A percentile compares a stretch with the other conserved stretches of the same genome.
Evolutionary conservation across 2,797 vertebrate genomes (phyloP).

Genomic region (Sparidentex hasta): DNA sequence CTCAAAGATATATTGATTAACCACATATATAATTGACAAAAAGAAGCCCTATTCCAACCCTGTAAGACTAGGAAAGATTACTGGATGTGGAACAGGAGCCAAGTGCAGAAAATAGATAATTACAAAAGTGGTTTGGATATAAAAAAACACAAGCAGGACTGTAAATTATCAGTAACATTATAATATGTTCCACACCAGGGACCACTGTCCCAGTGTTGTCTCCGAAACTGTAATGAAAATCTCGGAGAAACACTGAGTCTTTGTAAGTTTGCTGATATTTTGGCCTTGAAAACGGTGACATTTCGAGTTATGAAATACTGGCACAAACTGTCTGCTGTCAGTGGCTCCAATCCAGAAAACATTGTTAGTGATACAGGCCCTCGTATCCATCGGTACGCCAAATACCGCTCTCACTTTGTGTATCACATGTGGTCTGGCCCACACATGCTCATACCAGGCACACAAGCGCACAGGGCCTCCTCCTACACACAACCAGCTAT

Average conservation of each 20-base stretch:
- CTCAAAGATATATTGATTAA: too few relatives aligned
- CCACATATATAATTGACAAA: too few relatives aligned
- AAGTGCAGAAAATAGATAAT: background rate
- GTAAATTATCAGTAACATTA: slow-evolving; percentile 1
- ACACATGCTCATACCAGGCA: slow-evolving; percentile 71
- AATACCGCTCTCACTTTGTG: slow-evolving; percentile 71
- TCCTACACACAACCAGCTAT: slow-evolving; percentile 66
- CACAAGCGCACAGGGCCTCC: slow-evolving; percentile 64
- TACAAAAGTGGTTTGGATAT: background rate
- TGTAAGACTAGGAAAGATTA: background rate
- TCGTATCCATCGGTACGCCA: slow-evolving; percentile 58
- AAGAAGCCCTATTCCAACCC: background rate
- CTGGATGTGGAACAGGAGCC: background rate
- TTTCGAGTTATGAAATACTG: slow-evolving; percentile 74
- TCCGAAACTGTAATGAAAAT: slow-evolving; percentile 14
- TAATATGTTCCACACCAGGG: slow-evolving; percentile 5
- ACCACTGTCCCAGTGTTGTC: slow-evolving; percentile 10
- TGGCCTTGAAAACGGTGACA: slow-evolving; percentile 68
- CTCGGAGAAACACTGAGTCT: slow-evolving; percentile 23
- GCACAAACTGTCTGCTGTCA: slow-evolving; percentile 75
- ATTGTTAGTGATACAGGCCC: slow-evolving; percentile 61
- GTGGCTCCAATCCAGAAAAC: slow-evolving; percentile 65
- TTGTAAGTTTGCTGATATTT: slow-evolving; percentile 59
- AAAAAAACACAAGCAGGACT: background rate
- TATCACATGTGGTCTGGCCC: slow-evolving; percentile 76